These are phyloP conservation scores for Crotalus helleri DNA, from an alignment of 2,113 vertebrate genomes.

Conservation along the genomic window DNA sequence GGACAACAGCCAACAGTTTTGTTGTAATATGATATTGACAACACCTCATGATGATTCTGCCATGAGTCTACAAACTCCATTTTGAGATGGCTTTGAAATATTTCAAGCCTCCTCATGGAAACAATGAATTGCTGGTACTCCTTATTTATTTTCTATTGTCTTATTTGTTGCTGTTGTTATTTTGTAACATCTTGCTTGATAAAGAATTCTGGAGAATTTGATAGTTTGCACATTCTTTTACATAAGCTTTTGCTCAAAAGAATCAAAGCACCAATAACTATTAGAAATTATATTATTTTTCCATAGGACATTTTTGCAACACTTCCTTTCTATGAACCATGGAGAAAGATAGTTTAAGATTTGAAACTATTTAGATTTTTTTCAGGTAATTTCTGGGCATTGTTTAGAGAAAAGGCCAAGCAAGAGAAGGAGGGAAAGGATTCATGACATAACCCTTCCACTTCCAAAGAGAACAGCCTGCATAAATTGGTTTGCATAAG, in stretches of 20 bases:
- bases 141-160: background rate
- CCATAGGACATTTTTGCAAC: background rate
- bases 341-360: background rate
- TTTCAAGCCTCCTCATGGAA: background rate
- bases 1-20: background rate
- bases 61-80: background rate
- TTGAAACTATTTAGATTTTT: background rate
- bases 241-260: background rate
- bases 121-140: background rate
- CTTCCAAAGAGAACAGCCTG: background rate
- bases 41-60: background rate
- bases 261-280: background rate
- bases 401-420: background rate
- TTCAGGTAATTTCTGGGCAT: background rate
- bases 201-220: background rate
- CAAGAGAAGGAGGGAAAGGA: background rate
- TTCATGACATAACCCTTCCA: background rate
- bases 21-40: background rate
- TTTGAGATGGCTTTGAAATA: background rate
- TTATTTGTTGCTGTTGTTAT: background rate
- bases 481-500: background rate
- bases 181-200: background rate
- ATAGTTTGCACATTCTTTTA: background rate
- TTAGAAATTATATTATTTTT: background rate
- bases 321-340: background rate